Conservation (phyloP, 92 coral and sea anemone species). For the Blastomussa wellsi region DNA sequence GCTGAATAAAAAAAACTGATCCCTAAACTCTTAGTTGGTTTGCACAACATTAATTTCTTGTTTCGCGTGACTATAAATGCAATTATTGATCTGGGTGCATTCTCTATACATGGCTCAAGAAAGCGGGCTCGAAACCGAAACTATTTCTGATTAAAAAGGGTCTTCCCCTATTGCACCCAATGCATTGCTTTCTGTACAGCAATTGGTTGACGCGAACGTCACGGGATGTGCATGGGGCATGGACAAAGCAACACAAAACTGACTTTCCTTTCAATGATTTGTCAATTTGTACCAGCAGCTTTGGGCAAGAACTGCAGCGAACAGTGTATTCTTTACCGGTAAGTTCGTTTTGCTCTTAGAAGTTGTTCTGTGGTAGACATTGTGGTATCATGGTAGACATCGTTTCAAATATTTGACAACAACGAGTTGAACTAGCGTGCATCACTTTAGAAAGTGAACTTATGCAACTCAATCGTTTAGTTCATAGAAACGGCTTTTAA, state of each 20-base stretch:
- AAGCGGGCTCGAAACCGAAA: not conserved
- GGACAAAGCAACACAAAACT: not conserved
- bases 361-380: not conserved
- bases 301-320: not conserved
- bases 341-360: not conserved
- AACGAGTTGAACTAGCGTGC: no score
- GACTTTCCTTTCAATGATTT: not conserved
- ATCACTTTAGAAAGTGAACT: no score
- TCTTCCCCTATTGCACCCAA: not conserved
- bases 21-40: not conserved
- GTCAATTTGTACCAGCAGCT: not conserved
- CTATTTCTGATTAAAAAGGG: not conserved
- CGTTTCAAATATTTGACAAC: not conserved
- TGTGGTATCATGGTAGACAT: not conserved
- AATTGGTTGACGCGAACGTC: not conserved
- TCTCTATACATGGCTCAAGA: not conserved
- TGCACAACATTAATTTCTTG: not conserved
- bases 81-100: not conserved
- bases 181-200: not conserved
- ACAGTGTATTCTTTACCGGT: not conserved
- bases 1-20: no score
- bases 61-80: not conserved
- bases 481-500: no score
- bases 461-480: no score
- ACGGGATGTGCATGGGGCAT: not conserved